Conservation (phyloP, 2,797 vertebrate species). For the Syncerus caffer region DNA sequence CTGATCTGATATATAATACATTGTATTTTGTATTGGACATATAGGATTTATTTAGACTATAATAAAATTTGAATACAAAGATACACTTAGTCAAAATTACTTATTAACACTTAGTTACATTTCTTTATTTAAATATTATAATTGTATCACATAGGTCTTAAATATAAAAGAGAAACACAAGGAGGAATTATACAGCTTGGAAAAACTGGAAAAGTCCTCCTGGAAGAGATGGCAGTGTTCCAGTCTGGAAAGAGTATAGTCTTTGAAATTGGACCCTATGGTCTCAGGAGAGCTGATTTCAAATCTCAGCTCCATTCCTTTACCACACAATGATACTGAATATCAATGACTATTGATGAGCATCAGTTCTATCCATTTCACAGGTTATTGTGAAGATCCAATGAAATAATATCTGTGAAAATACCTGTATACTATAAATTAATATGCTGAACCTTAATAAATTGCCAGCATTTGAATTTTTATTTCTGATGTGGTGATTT, state of each 20-base stretch:
- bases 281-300: not conserved
- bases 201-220: not conserved
- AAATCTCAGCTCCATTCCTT: not conserved
- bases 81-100: not conserved
- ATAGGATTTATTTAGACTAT: constrained; percentile 13
- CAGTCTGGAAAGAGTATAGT: not conserved
- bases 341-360: not conserved
- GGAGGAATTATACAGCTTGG: not conserved
- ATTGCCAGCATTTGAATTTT: not conserved
- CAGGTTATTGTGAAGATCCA: not conserved
- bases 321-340: not conserved
- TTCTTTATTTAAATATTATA: not conserved
- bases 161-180: not conserved
- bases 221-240: not conserved
- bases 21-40: not conserved
- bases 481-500: not conserved
- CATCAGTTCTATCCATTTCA: not conserved
- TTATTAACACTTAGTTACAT: not conserved
- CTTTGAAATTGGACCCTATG: not conserved
- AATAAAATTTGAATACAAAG: constrained; percentile 12
- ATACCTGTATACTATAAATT: not conserved
- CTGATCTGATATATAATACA: not conserved
- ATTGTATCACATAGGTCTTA: not conserved
- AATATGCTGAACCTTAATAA: not conserved
- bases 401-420: not conserved